These are phyloP conservation scores for Acanthosepion pharaonis DNA, from an alignment of 2,888 invertebrate genomes.

Conservation along the genomic window DNA sequence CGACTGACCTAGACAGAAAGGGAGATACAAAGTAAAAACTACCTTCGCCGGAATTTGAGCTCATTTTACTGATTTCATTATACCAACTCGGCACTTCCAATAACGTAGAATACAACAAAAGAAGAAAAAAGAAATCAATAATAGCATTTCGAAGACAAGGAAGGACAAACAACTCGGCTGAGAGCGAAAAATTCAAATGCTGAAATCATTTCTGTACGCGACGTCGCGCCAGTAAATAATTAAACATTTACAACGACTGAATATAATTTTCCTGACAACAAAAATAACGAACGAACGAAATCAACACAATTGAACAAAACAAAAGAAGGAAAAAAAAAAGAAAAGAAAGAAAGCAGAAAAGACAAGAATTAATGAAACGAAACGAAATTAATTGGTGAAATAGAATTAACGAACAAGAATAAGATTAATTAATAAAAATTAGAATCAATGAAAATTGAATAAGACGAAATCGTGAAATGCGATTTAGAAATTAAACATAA, in stretches of 20 bases:
- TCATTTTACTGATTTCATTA: too few species aligned
- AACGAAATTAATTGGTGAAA: slow-evolving; percentile 2
- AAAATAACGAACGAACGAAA: background rate
- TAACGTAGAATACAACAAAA: background rate
- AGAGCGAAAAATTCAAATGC: too few species aligned
- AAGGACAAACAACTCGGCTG: too few species aligned
- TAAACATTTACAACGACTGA: background rate
- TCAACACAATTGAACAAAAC: background rate
- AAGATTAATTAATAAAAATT: slow-evolving; percentile 20
- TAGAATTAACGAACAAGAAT: background rate
- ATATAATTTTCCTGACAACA: background rate
- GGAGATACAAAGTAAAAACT: background rate
- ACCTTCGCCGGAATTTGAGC: too few species aligned
- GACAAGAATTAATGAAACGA: background rate
- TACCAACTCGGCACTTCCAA: too few species aligned
- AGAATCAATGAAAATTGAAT: slow-evolving; percentile 2
- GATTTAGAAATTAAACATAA: background rate
- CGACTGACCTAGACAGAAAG: background rate
- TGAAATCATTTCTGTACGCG: background rate
- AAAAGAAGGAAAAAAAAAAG: background rate
- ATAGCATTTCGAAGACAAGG: too few species aligned
- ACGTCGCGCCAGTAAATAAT: background rate
- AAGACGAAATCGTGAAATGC: background rate
- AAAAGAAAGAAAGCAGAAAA: too few species aligned
- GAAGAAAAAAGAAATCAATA: background rate